Evolutionary conservation across 2,797 vertebrate genomes (phyloP).

Genomic region (Orientallactaga sibirica): DNA sequence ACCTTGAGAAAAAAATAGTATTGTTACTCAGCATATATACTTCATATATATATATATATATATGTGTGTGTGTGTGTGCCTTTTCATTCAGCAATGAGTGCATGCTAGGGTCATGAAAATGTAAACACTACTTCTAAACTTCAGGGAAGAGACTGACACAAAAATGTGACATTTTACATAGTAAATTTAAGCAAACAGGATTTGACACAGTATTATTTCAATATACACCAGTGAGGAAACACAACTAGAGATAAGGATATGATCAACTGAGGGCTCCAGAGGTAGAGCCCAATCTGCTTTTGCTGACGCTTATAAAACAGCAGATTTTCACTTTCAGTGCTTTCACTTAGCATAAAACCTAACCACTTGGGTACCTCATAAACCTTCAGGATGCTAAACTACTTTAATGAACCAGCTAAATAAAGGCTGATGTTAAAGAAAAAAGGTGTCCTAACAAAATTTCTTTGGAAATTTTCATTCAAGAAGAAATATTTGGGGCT

Average conservation of each 20-base stretch:
- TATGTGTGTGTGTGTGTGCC: too few species aligned
- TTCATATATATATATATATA: too few species aligned
- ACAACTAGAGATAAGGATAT: neutral
- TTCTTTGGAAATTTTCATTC: slow-evolving; percentile 34
- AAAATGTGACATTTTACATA: neutral
- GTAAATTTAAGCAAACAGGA: slow-evolving; percentile 54
- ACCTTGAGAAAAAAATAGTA: neutral
- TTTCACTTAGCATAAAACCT: slow-evolving; percentile 1
- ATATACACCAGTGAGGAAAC: slow-evolving; percentile 51
- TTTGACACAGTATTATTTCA: slow-evolving; percentile 52
- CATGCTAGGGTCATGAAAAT: slow-evolving; percentile 39
- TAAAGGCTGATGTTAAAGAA: neutral
- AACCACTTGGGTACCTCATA: neutral
- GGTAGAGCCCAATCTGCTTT: neutral
- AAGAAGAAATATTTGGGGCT: neutral
- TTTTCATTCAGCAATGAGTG: neutral
- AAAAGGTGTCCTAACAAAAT: neutral
- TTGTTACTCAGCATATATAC: slow-evolving; percentile 33
- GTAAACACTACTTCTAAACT: slow-evolving; percentile 12
- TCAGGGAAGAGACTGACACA: slow-evolving; percentile 41
- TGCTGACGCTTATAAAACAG: neutral
- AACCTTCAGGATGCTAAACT: slow-evolving; percentile 36
- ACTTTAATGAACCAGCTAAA: neutral
- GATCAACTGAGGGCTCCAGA: slow-evolving; percentile 21
- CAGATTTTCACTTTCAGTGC: neutral